A percentile compares a stretch with the other conserved stretches of the same genome.
These are phyloP conservation scores for Pseudochaenichthys georgianus DNA, from an alignment of 2,797 vertebrate genomes.

Conservation along the genomic window DNA sequence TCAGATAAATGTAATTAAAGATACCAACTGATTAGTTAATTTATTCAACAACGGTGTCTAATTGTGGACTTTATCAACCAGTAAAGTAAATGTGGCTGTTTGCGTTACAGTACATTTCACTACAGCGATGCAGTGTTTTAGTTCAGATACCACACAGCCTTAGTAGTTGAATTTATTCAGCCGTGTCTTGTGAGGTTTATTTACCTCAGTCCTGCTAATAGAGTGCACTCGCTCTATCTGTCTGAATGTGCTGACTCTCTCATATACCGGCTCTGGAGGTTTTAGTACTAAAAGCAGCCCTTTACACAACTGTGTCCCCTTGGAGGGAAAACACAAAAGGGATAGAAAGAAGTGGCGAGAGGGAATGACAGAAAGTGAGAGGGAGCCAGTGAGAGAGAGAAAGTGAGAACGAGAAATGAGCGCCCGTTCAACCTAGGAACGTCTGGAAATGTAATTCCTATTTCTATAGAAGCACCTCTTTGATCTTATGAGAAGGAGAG, in stretches of 20 bases:
- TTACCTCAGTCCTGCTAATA: conserved; percentile 81
- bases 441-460: conserved; percentile 86
- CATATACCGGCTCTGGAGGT: conserved; percentile 67
- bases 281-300: conserved; percentile 80
- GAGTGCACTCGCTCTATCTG: conserved; percentile 78
- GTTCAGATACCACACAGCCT: conserved; percentile 61
- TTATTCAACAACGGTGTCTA: conserved; percentile 30
- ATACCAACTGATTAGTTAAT: conserved; percentile 24
- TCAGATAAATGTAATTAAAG: conserved; percentile 9
- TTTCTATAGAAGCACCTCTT: conserved; percentile 87
- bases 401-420: conserved; percentile 66
- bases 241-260: conserved; percentile 79
- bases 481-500: conserved; percentile 86
- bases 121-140: conserved; percentile 62
- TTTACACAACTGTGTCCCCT: conserved; percentile 77
- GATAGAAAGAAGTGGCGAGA: conserved; percentile 56
- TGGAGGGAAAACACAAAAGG: conserved; percentile 68
- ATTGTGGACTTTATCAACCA: conserved; percentile 63
- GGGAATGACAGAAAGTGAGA: conserved; percentile 39
- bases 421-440: conserved; percentile 71
- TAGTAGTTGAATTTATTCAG: conserved; percentile 78
- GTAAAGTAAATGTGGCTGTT: conserved; percentile 54
- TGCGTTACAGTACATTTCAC: conserved; percentile 76
- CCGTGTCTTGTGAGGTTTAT: conserved; percentile 81
- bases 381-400: conserved; percentile 35